Conservation (phyloP, 2,797 vertebrate genomes). For the Mastacembelus armatus region DNA sequence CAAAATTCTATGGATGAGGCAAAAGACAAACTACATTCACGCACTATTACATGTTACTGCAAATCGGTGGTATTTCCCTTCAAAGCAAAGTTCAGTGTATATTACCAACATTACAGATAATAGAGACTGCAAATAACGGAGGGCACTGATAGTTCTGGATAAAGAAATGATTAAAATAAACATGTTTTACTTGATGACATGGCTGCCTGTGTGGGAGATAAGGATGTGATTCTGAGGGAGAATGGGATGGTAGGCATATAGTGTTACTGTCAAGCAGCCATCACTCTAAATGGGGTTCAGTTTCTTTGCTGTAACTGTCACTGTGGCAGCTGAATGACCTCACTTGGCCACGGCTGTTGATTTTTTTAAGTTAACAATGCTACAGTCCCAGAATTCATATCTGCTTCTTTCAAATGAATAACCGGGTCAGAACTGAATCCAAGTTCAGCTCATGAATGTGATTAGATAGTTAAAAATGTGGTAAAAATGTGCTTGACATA, state of each 20-base stretch:
- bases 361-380: slow-evolving; percentile 47
- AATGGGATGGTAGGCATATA: slow-evolving; percentile 1
- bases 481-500: too few species aligned
- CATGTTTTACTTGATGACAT: background rate
- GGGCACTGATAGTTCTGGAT: background rate
- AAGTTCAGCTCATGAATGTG: slow-evolving; percentile 27
- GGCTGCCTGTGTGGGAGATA: background rate
- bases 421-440: slow-evolving; percentile 17
- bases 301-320: slow-evolving; percentile 51
- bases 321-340: slow-evolving; percentile 54
- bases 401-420: slow-evolving; percentile 25
- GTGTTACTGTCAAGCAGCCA: slow-evolving; percentile 51
- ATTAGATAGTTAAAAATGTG: slow-evolving; percentile 1
- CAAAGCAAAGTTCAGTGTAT: background rate
- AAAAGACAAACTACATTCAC: too few species aligned
- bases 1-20: too few species aligned
- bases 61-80: too few species aligned
- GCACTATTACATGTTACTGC: too few species aligned
- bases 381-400: slow-evolving; percentile 35
- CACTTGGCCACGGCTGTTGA: slow-evolving; percentile 30
- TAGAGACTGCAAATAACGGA: background rate
- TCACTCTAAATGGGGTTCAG: slow-evolving; percentile 60
- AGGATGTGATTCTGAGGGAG: slow-evolving; percentile 7
- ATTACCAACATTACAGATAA: background rate
- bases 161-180: background rate